Evolutionary conservation across 2,888 invertebrate genomes (phyloP).

Genomic region (Drosophila robusta): DNA sequence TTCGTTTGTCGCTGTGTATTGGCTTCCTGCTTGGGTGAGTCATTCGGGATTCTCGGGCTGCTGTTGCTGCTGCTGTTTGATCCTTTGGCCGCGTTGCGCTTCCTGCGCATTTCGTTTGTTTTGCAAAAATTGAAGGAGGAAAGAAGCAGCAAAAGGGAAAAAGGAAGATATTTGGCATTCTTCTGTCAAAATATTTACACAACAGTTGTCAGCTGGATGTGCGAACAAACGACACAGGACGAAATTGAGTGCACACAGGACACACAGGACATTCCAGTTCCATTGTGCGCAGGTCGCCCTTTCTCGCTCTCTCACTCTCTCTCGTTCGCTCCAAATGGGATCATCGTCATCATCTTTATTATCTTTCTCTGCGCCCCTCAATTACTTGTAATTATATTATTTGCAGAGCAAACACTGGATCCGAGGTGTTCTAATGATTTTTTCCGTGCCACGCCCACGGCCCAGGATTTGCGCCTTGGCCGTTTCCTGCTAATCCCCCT

Average conservation of each 20-base stretch:
- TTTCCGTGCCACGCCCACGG: constrained; percentile 37
- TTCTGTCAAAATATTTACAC: constrained; percentile 81
- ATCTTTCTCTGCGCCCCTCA: constrained; percentile 22
- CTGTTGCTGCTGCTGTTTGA: constrained; percentile 14
- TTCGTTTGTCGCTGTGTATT: constrained; percentile 4
- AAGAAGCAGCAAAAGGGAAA: constrained; percentile 5
- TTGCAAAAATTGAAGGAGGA: constrained; percentile 12
- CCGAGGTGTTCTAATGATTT: constrained; percentile 36
- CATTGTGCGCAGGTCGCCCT: constrained; percentile 20
- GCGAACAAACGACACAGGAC: constrained; percentile 35
- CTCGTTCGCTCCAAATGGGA: constrained; percentile 49
- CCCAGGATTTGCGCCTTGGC: constrained; percentile 28
- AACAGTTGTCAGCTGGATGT: constrained; percentile 71
- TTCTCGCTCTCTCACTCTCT: background rate
- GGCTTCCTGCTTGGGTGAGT: constrained; percentile 38
- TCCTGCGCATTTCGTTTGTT: constrained; percentile 42
- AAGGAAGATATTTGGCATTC: constrained; percentile 73
- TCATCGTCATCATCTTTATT: constrained; percentile 23
- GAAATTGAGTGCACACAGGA: constrained; percentile 20
- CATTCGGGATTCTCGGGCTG: constrained; percentile 28
- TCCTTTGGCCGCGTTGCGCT: constrained; percentile 16
- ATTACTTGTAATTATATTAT: constrained; percentile 80
- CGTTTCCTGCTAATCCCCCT: constrained; percentile 39
- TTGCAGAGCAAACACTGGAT: constrained; percentile 62
- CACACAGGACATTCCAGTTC: constrained; percentile 36